These are phyloP conservation scores for Parambassis ranga DNA, from an alignment of 2,797 vertebrate species.

Conservation along the genomic window DNA sequence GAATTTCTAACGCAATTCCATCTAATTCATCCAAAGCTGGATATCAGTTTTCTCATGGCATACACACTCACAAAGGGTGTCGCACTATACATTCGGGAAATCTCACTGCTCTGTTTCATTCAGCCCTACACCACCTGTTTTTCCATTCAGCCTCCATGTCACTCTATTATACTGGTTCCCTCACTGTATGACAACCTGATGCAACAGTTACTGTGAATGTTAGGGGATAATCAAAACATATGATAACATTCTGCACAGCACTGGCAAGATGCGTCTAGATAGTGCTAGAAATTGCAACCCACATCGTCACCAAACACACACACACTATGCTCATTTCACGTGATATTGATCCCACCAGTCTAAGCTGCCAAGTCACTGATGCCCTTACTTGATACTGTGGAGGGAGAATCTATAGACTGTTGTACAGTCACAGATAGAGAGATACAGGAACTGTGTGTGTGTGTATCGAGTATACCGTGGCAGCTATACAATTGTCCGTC, in stretches of 20 bases:
- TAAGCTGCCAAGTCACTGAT: slow-evolving; percentile 74
- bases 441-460: slow-evolving; percentile 4
- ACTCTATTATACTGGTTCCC: slow-evolving; percentile 5
- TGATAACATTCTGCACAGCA: slow-evolving; percentile 61
- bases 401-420: slow-evolving; percentile 53
- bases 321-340: slow-evolving; percentile 51
- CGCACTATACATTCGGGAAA: slow-evolving; percentile 1
- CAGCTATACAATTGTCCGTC: slow-evolving; percentile 4
- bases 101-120: slow-evolving; percentile 1
- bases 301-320: neutral
- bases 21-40: neutral
- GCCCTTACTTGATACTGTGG: slow-evolving; percentile 67
- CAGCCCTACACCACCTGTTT: neutral
- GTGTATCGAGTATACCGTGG: neutral
- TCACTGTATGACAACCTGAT: slow-evolving; percentile 22
- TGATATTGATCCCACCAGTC: slow-evolving; percentile 72
- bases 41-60: neutral
- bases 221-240: slow-evolving; percentile 54
- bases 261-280: slow-evolving; percentile 55
- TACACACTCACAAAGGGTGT: neutral
- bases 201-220: slow-evolving; percentile 47
- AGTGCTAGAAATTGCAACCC: slow-evolving; percentile 47
- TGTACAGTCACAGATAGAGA: slow-evolving; percentile 42
- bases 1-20: neutral
- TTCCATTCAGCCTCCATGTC: slow-evolving; percentile 9